Base-by-base conservation (phyloP, 2,888 invertebrate species). In the Caenorhabditis sinica region DNA sequence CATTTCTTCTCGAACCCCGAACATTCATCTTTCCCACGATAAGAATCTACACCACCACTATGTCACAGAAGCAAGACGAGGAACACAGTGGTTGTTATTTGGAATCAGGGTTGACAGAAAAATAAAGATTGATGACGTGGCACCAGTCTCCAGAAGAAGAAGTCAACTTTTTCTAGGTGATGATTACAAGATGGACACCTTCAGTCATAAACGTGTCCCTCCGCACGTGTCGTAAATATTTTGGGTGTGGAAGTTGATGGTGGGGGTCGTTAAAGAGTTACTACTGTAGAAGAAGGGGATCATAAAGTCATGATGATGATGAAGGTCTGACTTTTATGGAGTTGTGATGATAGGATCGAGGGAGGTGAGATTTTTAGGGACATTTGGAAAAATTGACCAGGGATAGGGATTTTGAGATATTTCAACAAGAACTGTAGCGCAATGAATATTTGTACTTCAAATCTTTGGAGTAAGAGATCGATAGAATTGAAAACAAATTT, bases 301-400 rank as follows among this genome's bases (percentile, higher is more conserved):
- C 75, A 53, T 66, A 76, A 76, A 76, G 60, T 76, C 53, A 76
- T 76, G 66, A 76, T 66, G 33, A 23, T 43, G 66, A 65, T 60
- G 53, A 13, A 11, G 69, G 33, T n/a, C n/a, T n/a, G n/a, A 6
- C 51, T 51, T 73, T 61, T 61, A n/a, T 49, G 25, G 30, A 49
- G 51, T 30, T 45, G 51, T 49, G 66, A 28, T n/a, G 43, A 30
- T 61, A 23, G 56, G 28, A 40, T 40, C 40, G 8, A 13, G 40
- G 13, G 40, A 36, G 9, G 9, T 36, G 40, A 40, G 11, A n/a
- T 40, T 40, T 40, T 6, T 11, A 40, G 13, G 40, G 40, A n/a
- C n/a, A n/a, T n/a, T n/a, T n/a, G n/a, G n/a, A n/a, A n/a, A n/a
- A n/a, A n/a, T n/a, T n/a, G n/a, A n/a, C n/a, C n/a, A n/a, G n/a